These are phyloP conservation scores for Geophilus truncorum DNA, from an alignment of 2,888 invertebrate genomes.

Conservation along the genomic window DNA sequence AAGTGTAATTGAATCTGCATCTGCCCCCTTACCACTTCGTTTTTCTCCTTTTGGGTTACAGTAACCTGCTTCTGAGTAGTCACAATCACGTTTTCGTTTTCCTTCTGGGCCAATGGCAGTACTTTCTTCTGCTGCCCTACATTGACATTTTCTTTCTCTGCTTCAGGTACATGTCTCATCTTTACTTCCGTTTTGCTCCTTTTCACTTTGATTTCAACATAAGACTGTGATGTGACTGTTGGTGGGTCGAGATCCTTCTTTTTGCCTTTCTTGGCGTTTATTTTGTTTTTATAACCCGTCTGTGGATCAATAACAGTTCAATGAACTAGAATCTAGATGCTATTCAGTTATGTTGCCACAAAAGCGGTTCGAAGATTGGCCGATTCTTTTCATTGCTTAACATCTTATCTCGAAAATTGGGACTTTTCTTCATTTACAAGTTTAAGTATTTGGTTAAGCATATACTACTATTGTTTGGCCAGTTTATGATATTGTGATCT, in stretches of 20 bases:
- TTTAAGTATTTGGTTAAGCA: not conserved
- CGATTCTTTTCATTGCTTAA: not conserved
- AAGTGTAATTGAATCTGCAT: not conserved
- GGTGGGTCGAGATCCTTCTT: constrained; percentile 22
- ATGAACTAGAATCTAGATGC: not conserved
- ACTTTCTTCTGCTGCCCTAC: not conserved
- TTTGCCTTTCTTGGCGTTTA: constrained; percentile 3
- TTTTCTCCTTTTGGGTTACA: not conserved
- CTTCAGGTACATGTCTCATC: not conserved
- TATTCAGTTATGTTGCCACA: not conserved
- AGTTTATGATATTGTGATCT: too few species aligned
- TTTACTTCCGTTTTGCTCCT: constrained; percentile 27
- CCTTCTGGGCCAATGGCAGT: not conserved
- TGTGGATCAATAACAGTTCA: constrained; percentile 27
- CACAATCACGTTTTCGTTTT: not conserved
- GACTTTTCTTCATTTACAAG: not conserved
- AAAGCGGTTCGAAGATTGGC: constrained; percentile 1
- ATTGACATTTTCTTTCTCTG: constrained; percentile 28
- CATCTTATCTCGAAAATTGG: not conserved
- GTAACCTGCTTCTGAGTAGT: not conserved
- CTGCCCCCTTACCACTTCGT: not conserved
- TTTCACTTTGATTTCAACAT: constrained; percentile 25
- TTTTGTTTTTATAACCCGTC: constrained; percentile 13
- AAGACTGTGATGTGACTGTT: not conserved
- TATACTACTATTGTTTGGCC: not conserved